Conservation (phyloP, 2,888 invertebrate genomes). For the Epinotia ramella region DNA sequence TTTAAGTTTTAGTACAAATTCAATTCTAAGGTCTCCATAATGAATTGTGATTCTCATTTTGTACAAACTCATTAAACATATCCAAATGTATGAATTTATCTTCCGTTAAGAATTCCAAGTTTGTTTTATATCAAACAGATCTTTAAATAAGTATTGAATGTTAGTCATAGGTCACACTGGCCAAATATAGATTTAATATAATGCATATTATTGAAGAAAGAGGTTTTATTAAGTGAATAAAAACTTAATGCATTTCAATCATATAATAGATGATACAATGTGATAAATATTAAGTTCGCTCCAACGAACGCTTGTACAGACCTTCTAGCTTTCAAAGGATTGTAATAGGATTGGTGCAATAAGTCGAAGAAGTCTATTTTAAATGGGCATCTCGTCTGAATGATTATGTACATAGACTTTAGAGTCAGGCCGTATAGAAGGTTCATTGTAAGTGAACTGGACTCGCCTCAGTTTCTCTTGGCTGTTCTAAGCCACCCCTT, state of each 20-base stretch:
- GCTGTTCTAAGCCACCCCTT: conserved; percentile 38
- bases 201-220: conserved; percentile 28
- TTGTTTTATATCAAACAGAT: conserved; percentile 40
- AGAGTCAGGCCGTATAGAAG: conserved; percentile 11
- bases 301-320: conserved; percentile 5
- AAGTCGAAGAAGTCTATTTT: conserved; percentile 28
- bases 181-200: conserved; percentile 60
- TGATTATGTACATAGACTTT: conserved; percentile 35
- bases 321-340: background rate
- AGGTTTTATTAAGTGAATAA: conserved; percentile 27
- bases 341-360: conserved; percentile 29
- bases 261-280: conserved; percentile 39
- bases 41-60: conserved; percentile 59
- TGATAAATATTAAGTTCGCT: conserved; percentile 33
- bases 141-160: conserved; percentile 50
- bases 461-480: conserved; percentile 27
- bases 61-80: conserved; percentile 74
- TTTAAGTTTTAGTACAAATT: conserved; percentile 57
- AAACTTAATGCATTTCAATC: conserved; percentile 38
- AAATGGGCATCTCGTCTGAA: conserved; percentile 31
- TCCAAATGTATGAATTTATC: conserved; percentile 53
- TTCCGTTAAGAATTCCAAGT: conserved; percentile 37
- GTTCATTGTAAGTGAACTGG: conserved; percentile 38
- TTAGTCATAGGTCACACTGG: conserved; percentile 65
- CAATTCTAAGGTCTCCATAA: conserved; percentile 49